Percentiles rank a stretch among this genome's conserved stretches.
phyloP scores from a whole-genome alignment of 2,113 vertebrate genomes.

The Lichenostomus cassidix region DNA sequence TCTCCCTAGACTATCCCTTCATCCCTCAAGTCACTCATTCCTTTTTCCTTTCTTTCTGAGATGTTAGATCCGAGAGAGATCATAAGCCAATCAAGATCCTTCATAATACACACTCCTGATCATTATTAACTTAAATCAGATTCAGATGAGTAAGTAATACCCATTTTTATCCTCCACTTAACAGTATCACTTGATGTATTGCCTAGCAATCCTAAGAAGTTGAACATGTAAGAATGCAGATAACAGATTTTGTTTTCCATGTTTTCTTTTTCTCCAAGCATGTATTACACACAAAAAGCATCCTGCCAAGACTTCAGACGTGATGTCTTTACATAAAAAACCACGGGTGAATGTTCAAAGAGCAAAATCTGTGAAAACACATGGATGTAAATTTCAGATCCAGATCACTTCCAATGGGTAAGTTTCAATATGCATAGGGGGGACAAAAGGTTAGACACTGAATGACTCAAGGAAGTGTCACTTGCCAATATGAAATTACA shows the following conservation, averaged over 20 bases:
- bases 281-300: background rate
- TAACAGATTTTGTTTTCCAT: background rate
- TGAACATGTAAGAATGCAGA: background rate
- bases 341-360: accelerated
- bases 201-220: background rate
- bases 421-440: background rate
- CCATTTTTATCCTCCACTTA: background rate
- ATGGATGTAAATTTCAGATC: background rate
- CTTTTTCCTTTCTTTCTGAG: background rate
- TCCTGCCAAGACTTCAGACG: background rate
- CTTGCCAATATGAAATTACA: background rate
- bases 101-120: background rate
- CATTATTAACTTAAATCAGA: background rate
- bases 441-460: background rate
- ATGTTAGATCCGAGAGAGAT: background rate
- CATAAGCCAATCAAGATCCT: background rate
- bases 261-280: background rate
- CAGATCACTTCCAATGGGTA: background rate
- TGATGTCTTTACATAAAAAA: background rate
- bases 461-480: background rate
- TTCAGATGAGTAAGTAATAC: background rate
- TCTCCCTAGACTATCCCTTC: background rate
- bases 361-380: background rate
- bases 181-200: background rate
- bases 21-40: background rate